A percentile compares a stretch with the other conserved stretches of the same genome.
phyloP scores from a whole-genome alignment of 2,888 invertebrate species.

The Pasiphila rectangulata region DNA sequence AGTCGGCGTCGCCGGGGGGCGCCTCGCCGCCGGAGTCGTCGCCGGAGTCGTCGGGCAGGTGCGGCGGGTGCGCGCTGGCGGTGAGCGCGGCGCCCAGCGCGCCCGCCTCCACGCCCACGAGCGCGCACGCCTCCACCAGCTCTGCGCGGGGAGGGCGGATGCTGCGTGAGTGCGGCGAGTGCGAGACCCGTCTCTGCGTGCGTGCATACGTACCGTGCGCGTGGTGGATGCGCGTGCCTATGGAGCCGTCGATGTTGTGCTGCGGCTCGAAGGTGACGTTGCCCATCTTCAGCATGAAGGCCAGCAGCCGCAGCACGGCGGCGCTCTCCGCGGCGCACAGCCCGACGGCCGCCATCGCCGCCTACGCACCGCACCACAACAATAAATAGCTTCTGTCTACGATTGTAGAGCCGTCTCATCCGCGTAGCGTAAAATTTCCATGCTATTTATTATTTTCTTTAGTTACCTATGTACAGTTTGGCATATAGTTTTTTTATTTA shows the following conservation, averaged over 20 bases:
- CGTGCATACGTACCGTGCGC: slow-evolving; percentile 84
- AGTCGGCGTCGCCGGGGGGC: slow-evolving; percentile 72
- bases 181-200: background rate
- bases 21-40: slow-evolving; percentile 28
- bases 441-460: no score
- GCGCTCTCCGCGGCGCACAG: slow-evolving; percentile 85
- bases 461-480: no score
- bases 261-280: slow-evolving; percentile 93
- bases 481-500: no score
- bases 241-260: slow-evolving; percentile 93
- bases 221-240: slow-evolving; percentile 90
- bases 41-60: slow-evolving; percentile 21
- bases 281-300: slow-evolving; percentile 92
- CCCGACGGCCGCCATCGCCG: slow-evolving; percentile 89
- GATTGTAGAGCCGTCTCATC: no score
- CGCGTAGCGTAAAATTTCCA: no score
- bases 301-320: slow-evolving; percentile 90
- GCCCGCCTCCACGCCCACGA: slow-evolving; percentile 81
- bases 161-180: background rate
- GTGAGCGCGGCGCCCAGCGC: slow-evolving; percentile 60
- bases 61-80: slow-evolving; percentile 31
- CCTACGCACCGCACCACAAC: no score
- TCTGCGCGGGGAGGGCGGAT: slow-evolving; percentile 44
- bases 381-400: no score
- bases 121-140: slow-evolving; percentile 71